Percentiles rank a stretch among this genome's conserved stretches.
phyloP scores from a whole-genome alignment of 2,113 vertebrate species.

The Eptatretus burgeri region DNA sequence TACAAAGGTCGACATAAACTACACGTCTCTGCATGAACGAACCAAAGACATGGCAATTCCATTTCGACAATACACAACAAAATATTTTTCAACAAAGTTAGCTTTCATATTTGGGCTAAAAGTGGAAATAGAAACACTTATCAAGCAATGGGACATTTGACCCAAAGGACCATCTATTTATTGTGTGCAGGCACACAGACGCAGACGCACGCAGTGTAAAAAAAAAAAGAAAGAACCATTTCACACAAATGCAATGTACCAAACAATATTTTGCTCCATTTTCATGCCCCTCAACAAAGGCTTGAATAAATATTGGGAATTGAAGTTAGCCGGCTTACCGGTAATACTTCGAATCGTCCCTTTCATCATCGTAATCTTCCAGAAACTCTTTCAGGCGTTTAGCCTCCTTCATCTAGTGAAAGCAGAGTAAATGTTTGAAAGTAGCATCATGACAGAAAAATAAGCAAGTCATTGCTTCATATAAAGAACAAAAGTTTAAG shows the following conservation, averaged over 20 bases:
- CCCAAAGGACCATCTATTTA: too few relatives aligned
- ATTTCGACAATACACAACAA: too few relatives aligned
- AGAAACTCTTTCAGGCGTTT: constrained; percentile 89
- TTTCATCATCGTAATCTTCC: constrained; percentile 90
- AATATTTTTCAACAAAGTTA: too few relatives aligned
- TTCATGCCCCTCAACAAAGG: too few relatives aligned
- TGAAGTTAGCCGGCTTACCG: constrained; percentile 21
- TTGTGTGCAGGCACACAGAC: too few relatives aligned
- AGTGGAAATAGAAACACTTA: too few relatives aligned
- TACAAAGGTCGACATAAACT: too few relatives aligned
- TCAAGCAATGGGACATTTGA: too few relatives aligned
- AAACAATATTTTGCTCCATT: constrained; percentile 7
- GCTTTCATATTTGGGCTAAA: too few relatives aligned
- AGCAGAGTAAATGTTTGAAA: neutral
- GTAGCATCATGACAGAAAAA: neutral
- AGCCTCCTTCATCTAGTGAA: constrained; percentile 60
- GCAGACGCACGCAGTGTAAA: too few relatives aligned
- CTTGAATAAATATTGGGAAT: neutral
- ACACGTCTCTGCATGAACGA: too few relatives aligned
- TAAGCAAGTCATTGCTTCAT: neutral
- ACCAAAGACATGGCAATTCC: too few relatives aligned
- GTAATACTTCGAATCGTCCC: constrained; percentile 94
- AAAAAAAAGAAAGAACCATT: constrained; percentile 12
- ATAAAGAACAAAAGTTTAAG: neutral
- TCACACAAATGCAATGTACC: constrained; percentile 13